phyloP scores from a whole-genome alignment of 2,797 vertebrate genomes.

The Limnodromus scolopaceus region DNA sequence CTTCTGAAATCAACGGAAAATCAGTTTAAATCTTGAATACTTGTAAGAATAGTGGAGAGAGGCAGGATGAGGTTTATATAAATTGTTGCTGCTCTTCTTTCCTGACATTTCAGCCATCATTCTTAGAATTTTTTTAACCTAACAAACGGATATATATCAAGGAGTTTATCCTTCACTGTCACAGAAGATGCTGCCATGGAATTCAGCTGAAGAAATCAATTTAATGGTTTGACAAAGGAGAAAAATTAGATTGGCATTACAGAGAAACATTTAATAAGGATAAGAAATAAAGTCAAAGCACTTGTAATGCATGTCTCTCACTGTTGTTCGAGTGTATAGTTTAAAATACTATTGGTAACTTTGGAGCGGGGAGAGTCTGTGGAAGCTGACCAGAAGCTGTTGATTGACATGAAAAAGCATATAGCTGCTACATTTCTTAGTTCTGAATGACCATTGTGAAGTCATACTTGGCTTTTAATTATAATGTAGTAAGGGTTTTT shows the following conservation, averaged over 20 bases:
- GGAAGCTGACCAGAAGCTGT: background rate
- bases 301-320: background rate
- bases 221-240: constrained; percentile 22
- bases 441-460: background rate
- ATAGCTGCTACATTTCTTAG: background rate
- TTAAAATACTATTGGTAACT: background rate
- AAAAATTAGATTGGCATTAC: constrained; percentile 27
- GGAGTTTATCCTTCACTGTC: constrained; percentile 26
- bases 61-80: background rate
- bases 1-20: background rate
- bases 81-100: background rate
- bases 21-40: background rate
- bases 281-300: constrained; percentile 19
- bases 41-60: background rate
- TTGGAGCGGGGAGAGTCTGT: background rate
- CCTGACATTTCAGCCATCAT: background rate
- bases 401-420: background rate
- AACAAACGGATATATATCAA: background rate
- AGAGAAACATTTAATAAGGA: constrained; percentile 19
- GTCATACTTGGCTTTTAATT: background rate
- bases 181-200: background rate
- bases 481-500: background rate
- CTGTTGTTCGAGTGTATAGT: background rate
- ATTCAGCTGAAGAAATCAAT: constrained; percentile 22
- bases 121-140: background rate